A percentile compares a stretch with the other conserved stretches of the same genome.
Conservation (phyloP, 2,888 invertebrate genomes). For the Gymnocheta viridis region DNA sequence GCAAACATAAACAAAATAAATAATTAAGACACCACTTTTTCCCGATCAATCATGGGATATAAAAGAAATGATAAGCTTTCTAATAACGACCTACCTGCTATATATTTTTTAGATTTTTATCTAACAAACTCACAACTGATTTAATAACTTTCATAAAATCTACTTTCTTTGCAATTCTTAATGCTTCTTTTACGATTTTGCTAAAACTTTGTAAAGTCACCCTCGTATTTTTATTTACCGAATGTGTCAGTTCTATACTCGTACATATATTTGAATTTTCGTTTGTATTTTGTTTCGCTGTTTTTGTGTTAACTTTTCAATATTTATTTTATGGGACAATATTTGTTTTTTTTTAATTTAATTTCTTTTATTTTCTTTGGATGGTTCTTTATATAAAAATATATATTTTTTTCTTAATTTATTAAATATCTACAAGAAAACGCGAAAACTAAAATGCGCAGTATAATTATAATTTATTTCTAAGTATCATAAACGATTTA, state of each 20-base stretch:
- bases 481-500: background rate
- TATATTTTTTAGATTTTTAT: too few species aligned
- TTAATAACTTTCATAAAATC: too few species aligned
- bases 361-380: background rate
- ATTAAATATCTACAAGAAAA: background rate
- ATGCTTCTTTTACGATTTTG: too few species aligned
- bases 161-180: too few species aligned
- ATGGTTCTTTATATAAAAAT: conserved; percentile 8
- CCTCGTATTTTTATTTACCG: background rate
- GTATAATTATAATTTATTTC: background rate
- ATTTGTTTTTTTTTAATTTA: conserved; percentile 18
- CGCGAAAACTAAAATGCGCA: background rate
- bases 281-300: background rate
- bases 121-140: too few species aligned
- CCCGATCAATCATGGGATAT: too few species aligned
- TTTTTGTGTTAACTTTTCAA: conserved; percentile 41
- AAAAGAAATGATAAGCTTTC: too few species aligned
- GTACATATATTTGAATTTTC: background rate
- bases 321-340: conserved; percentile 54
- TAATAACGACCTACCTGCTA: too few species aligned
- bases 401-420: conserved; percentile 1
- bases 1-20: background rate
- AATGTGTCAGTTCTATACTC: background rate
- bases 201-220: too few species aligned
- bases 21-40: too few species aligned